These are phyloP conservation scores for Paramormyrops kingsleyae DNA, from an alignment of 2,113 vertebrate genomes.

Conservation along the genomic window DNA sequence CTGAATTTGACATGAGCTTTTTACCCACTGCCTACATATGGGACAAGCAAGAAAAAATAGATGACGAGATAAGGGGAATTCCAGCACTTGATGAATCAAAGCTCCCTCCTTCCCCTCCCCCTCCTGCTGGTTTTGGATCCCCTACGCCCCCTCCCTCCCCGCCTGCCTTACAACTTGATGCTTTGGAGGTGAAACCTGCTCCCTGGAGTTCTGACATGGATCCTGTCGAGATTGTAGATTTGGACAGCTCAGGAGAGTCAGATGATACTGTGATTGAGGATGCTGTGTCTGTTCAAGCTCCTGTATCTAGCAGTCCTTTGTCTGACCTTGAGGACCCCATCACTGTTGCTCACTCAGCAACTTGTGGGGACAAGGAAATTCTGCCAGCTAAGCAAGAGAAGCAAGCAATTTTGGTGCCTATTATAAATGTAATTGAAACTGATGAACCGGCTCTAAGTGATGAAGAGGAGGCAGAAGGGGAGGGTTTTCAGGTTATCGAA, in stretches of 20 bases:
- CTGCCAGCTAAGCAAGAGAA: conserved; percentile 40
- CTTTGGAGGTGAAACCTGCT: conserved; percentile 30
- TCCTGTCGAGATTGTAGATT: conserved; percentile 54
- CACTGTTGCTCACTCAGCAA: conserved; percentile 25
- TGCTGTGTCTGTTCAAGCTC: conserved; percentile 20
- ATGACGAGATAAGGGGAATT: conserved; percentile 12
- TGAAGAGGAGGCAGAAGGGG: conserved; percentile 49
- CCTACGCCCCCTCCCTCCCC: conserved; percentile 24
- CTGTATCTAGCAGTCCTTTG: background rate
- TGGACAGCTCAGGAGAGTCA: conserved; percentile 78
- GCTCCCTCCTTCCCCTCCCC: conserved; percentile 30
- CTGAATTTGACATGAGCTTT: conserved; percentile 61
- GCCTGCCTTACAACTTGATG: conserved; percentile 25
- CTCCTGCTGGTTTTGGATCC: conserved; percentile 44
- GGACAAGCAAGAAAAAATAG: conserved; percentile 53
- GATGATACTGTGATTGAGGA: conserved; percentile 84
- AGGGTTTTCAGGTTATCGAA: conserved; percentile 44
- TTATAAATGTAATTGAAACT: conserved; percentile 69
- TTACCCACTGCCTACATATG: conserved; percentile 66
- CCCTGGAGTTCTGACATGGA: conserved; percentile 39
- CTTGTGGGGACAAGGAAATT: conserved; percentile 28
- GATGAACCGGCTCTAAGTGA: conserved; percentile 64
- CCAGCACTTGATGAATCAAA: conserved; percentile 14
- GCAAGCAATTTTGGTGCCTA: conserved; percentile 57
- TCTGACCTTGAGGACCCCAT: conserved; percentile 7